Conservation (phyloP, 2,113 vertebrate species). For the Meles meles region DNA sequence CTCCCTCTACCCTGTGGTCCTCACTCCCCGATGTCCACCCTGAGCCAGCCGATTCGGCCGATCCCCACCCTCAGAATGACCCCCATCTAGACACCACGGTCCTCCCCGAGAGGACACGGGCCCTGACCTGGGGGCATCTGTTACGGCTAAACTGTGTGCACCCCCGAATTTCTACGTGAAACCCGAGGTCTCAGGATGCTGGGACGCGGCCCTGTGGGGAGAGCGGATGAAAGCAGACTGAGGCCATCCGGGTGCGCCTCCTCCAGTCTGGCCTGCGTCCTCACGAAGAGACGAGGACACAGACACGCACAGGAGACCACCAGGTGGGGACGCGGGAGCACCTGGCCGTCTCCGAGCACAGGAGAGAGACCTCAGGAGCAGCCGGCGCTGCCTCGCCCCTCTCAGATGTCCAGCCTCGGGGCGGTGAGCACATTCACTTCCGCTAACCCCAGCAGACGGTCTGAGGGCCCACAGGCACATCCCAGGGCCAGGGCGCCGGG, state of each 20-base stretch:
- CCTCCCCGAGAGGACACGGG: not conserved
- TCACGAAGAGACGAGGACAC: fast-evolving
- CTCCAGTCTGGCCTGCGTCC: not conserved
- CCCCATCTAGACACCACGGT: fast-evolving
- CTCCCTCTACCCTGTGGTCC: fast-evolving
- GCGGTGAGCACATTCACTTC: not conserved
- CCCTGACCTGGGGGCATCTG: not conserved
- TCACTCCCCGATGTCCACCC: not conserved
- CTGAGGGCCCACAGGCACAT: no score
- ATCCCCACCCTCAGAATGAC: not conserved
- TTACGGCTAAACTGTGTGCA: not conserved
- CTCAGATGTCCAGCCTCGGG: not conserved
- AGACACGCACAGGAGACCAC: fast-evolving
- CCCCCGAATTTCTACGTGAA: not conserved
- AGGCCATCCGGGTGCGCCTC: fast-evolving
- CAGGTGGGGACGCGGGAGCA: not conserved
- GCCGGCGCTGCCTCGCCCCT: fast-evolving
- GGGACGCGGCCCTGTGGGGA: not conserved
- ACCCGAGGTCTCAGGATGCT: not conserved
- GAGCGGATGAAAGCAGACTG: not conserved
- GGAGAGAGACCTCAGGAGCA: not conserved
- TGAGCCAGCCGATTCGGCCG: not conserved
- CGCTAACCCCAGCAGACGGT: not conserved
- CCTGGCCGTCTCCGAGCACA: not conserved
- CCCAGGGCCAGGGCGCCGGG: not conserved